Percentiles rank a stretch among this genome's conserved stretches.
Evolutionary conservation across 2,797 vertebrate genomes (phyloP).

Genomic region (Craterocephalus amniculus): DNA sequence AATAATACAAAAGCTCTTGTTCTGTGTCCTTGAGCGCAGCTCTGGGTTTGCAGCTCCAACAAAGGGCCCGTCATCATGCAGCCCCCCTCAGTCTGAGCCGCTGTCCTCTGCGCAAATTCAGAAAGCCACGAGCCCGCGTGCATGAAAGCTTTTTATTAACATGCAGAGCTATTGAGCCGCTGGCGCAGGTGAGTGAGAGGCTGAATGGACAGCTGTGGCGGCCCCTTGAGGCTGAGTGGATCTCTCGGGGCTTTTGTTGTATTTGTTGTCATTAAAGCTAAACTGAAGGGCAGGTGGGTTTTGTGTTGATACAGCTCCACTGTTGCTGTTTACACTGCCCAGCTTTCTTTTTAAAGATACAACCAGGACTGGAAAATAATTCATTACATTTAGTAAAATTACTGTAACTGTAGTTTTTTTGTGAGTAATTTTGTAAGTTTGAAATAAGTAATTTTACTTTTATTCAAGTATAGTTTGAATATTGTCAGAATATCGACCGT

Average conservation of each 20-base stretch:
- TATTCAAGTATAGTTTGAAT: too few species aligned
- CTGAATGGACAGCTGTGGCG: slow-evolving; percentile 60
- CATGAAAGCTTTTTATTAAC: slow-evolving; percentile 69
- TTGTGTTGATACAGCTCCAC: slow-evolving; percentile 68
- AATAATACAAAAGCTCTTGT: not conserved
- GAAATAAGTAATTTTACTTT: too few species aligned
- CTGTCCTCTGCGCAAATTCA: slow-evolving; percentile 48
- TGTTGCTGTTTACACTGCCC: slow-evolving; percentile 71
- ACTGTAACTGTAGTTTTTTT: too few species aligned
- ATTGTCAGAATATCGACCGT: too few species aligned
- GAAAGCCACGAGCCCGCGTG: slow-evolving; percentile 35
- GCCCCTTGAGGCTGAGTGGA: slow-evolving; percentile 67
- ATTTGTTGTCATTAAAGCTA: slow-evolving; percentile 76
- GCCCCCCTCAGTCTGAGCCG: slow-evolving; percentile 12
- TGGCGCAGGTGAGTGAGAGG: slow-evolving; percentile 66
- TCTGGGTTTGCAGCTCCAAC: slow-evolving; percentile 28
- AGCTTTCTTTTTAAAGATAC: slow-evolving; percentile 32
- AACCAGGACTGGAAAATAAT: slow-evolving; percentile 25
- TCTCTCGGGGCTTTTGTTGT: slow-evolving; percentile 67
- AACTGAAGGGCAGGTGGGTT: slow-evolving; percentile 79
- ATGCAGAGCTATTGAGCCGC: slow-evolving; percentile 58
- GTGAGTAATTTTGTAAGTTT: too few species aligned
- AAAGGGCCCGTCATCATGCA: slow-evolving; percentile 34
- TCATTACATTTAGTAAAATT: too few species aligned
- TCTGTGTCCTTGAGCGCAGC: slow-evolving; percentile 24